These are phyloP conservation scores for Pelochelys cantorii DNA, from an alignment of 2,797 vertebrate species.

Conservation along the genomic window DNA sequence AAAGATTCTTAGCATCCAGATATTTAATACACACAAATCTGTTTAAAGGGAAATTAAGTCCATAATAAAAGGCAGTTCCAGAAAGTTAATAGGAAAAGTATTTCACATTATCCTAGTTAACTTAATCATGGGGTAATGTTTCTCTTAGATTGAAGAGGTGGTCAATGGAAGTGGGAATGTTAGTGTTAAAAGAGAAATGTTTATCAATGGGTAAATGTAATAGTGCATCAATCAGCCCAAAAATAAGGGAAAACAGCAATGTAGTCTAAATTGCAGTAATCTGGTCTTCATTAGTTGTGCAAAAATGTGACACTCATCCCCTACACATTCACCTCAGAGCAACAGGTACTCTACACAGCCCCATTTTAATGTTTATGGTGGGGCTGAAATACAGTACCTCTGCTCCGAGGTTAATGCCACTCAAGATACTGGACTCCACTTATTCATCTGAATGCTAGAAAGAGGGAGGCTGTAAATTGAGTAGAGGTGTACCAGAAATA, in stretches of 20 bases:
- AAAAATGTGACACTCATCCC: background rate
- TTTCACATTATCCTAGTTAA: background rate
- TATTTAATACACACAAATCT: background rate
- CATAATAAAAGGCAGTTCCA: background rate
- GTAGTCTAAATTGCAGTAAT: background rate
- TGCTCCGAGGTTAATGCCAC: background rate
- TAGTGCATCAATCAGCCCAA: background rate
- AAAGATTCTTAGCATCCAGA: background rate
- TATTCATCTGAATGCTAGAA: background rate
- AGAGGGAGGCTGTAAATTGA: background rate
- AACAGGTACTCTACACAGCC: background rate
- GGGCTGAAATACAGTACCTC: background rate
- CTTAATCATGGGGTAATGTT: background rate
- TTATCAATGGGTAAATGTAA: background rate
- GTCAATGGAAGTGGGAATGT: background rate
- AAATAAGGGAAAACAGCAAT: background rate
- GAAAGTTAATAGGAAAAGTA: background rate
- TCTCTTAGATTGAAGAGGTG: background rate
- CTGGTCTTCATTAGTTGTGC: background rate
- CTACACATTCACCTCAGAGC: too few relatives aligned
- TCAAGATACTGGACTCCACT: background rate
- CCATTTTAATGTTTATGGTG: background rate
- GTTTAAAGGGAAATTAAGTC: background rate
- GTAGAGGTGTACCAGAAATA: background rate
- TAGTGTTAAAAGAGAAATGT: background rate